Conservation (phyloP, 64 coral and sea anemone genomes). For the Acropora tenuis region DNA sequence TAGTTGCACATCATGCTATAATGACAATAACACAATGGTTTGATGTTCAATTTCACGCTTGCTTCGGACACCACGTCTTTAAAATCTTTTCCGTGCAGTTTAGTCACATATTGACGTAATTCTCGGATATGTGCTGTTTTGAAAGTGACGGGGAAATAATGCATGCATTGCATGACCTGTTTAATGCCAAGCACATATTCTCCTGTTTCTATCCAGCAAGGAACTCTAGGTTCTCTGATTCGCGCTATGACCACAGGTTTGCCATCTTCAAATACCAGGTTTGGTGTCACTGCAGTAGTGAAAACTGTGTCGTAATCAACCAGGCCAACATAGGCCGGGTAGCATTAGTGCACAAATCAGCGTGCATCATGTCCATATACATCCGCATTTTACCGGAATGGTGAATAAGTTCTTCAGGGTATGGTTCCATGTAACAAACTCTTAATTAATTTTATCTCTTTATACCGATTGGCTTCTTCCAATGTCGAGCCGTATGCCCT, state of each 20-base stretch:
- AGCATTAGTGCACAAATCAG: neutral
- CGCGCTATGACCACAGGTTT: too few species aligned
- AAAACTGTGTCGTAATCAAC: too few species aligned
- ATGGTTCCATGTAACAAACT: neutral
- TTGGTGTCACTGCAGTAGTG: too few species aligned
- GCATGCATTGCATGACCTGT: constrained; percentile 9
- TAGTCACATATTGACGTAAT: neutral
- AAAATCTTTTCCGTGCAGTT: neutral
- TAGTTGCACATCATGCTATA: neutral
- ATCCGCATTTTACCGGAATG: too few species aligned
- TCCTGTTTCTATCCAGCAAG: neutral
- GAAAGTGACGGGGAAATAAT: neutral
- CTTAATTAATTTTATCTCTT: constrained; percentile 4
- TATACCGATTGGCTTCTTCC: neutral
- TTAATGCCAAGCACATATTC: neutral
- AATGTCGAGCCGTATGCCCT: constrained; percentile 4
- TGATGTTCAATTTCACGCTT: neutral
- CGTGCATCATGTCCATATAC: neutral
- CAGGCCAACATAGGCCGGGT: neutral
- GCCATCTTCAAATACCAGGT: too few species aligned
- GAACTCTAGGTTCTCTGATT: too few species aligned
- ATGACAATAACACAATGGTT: neutral
- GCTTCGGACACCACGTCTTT: neutral
- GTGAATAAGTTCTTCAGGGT: too few species aligned
- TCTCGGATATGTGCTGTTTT: constrained; percentile 1